phyloP scores from a whole-genome alignment of 1,140 invertebrate genomes.

The Sminthurides bifidus region DNA sequence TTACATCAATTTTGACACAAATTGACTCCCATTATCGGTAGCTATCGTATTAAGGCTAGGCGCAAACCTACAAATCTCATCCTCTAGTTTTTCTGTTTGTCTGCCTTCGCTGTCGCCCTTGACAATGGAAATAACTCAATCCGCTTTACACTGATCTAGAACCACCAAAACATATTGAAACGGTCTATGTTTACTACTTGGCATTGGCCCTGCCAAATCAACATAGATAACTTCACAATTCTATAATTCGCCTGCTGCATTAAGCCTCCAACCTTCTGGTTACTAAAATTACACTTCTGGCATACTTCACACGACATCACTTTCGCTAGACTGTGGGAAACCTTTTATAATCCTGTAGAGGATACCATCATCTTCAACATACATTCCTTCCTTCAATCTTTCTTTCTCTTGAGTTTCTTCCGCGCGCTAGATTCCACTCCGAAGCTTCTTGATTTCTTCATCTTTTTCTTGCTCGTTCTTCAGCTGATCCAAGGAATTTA shows the following conservation, averaged over 20 bases:
- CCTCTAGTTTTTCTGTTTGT: no score
- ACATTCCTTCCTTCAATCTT: no score
- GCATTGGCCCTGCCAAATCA: slow-evolving; percentile 25
- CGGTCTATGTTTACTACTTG: neutral
- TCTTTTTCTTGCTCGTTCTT: neutral
- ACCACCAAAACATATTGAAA: neutral
- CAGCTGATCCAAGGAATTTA: neutral
- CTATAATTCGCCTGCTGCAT: neutral
- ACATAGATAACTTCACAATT: slow-evolving; percentile 5
- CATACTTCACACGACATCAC: slow-evolving; percentile 21
- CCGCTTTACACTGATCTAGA: no score
- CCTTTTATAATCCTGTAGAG: no score
- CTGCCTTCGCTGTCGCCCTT: neutral
- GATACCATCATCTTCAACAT: no score
- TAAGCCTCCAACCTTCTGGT: slow-evolving; percentile 4
- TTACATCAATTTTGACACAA: slow-evolving; percentile 7
- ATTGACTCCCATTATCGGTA: slow-evolving; percentile 9
- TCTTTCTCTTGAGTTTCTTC: no score
- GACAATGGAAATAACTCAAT: slow-evolving; percentile 13
- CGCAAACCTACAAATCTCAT: slow-evolving; percentile 16
- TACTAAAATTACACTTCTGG: slow-evolving; percentile 10
- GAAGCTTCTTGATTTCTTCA: neutral
- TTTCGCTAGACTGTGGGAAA: no score
- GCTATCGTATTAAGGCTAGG: neutral
- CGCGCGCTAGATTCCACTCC: neutral